Evolutionary conservation across 2,888 invertebrate species (phyloP), one percentile per base, ranked within the genome.

Genomic region (Ypsolopha scabrella): DNA sequence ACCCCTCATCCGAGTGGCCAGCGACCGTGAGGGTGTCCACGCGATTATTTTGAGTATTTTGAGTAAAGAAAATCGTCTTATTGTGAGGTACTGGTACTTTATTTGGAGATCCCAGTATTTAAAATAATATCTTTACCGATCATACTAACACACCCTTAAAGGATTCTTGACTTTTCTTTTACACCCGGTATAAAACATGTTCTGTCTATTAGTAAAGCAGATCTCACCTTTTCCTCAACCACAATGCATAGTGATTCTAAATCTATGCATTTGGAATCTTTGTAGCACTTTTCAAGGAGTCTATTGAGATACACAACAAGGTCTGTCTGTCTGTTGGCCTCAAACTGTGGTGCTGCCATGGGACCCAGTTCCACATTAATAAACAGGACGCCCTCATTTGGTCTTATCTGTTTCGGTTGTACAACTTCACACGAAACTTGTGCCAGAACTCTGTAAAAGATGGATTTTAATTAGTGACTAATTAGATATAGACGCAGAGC

Each of bases 241-340:
- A 94, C 92, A 64, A 98, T 94, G 75, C 98, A 98, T n/a, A 98
- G 83, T 0, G 97, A 94, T 80, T 98, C 98, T 52, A 97, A 87
- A 78, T 98, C 98, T 45, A 98, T 85, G 65, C 96, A 96, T 62
- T 93, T 92, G 0, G 97, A 97, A 68, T 97, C 97, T 68, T 94
- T 94, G 53, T 96, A 90, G 68, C 95, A 95, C 69, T 94, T 93
- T 68, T 98, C 97, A 44, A 98, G 75, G 43, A 95, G 86, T 59
- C 97, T 88, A 62, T 94, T 94, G 4, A 95, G 79, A 61, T 93
- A 91, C 7, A 96, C 91, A 0, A 87, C 88, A 45, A 91, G 73
- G 59, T 95, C 94, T 3, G 92, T 90, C 62, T 90, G 93, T 61
- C 93, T 85, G 41, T 93, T 93, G 6, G 89, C 80, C 70, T 97